Evolutionary conservation across 2,113 vertebrate species (phyloP), one percentile per base, ranked within the genome.

Genomic region (Mugil cephalus): DNA sequence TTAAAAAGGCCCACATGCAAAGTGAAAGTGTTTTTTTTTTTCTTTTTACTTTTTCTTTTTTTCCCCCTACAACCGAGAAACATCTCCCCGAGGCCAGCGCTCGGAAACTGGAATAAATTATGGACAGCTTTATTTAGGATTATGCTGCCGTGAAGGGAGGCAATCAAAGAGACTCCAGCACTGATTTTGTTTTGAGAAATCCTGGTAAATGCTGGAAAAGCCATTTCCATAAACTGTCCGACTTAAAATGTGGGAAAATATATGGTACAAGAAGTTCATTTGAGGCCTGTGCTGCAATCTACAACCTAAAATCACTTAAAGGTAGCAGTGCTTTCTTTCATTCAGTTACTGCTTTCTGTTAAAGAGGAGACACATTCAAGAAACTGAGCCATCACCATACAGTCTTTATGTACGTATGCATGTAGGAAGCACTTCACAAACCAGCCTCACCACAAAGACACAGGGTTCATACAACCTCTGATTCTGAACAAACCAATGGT

Each of bases 101-200:
- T 74, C 69, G 24, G 47, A 69, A 45, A 77, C 19, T 74, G 59
- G 77, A 80, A 84, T 84, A 80, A 74, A 77, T 84, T 70, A 85
- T 61, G 46, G 51, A 36, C 14, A 13, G 50, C 55, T 78, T 79
- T 72, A 68, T 76, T 75, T 60, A 50, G 75, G 61, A 71, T 64
- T 68, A 74, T 55, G 52, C 45, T 74, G 46, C 56, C 64, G 30
- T 45, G 63, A 85, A 64, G 52, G 35, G 14, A 85, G 52, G 39
- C 36, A 82, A 75, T 74, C 69, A 65, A 55, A 77, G 62, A 72
- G 47, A 69, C 35, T 17, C 10, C 19, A 56, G 55, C 10, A 34
- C 12, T 35, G 59, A 69, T 77, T 73, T 69, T 50, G n/a, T 69
- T 61, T 73, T 51, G 53, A 65, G 47, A 74, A 64, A 74, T 60